These are phyloP conservation scores for Heterohyrax brucei DNA, from an alignment of 2,797 vertebrate species.

Conservation along the genomic window DNA sequence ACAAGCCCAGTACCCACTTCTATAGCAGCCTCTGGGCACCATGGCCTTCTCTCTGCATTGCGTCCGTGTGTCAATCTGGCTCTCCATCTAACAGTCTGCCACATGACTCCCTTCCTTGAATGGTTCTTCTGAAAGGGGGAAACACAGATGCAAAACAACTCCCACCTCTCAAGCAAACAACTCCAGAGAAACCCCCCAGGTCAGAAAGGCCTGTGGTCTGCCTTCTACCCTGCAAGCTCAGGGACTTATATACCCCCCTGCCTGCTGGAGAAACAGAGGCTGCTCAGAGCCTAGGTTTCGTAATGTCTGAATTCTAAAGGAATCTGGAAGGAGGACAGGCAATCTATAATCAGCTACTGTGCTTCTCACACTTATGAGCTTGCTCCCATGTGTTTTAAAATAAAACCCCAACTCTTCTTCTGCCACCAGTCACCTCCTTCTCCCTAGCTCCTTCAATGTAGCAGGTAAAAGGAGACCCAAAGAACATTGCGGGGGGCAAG, in stretches of 20 bases:
- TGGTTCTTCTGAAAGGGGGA: slow-evolving; percentile 85
- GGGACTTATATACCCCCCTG: slow-evolving; percentile 46
- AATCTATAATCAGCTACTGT: slow-evolving; percentile 78
- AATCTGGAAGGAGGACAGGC: slow-evolving; percentile 56
- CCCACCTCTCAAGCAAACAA: slow-evolving; percentile 81
- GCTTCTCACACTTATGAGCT: slow-evolving; percentile 50
- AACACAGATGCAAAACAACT: slow-evolving; percentile 84
- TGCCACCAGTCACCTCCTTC: neutral
- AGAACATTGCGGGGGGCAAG: neutral
- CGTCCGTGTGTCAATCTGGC: slow-evolving; percentile 60
- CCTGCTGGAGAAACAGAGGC: slow-evolving; percentile 61
- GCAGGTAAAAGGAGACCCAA: neutral
- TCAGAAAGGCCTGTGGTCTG: slow-evolving; percentile 73
- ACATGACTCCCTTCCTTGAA: slow-evolving; percentile 84
- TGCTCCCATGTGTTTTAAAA: slow-evolving; percentile 65
- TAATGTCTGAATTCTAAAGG: slow-evolving; percentile 78
- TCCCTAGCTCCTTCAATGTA: neutral
- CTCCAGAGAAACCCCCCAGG: slow-evolving; percentile 81
- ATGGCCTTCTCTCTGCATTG: neutral
- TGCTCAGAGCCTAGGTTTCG: slow-evolving; percentile 64
- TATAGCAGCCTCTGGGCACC: slow-evolving; percentile 83
- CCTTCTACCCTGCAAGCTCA: slow-evolving; percentile 74
- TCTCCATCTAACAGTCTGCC: slow-evolving; percentile 43
- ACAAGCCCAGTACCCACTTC: slow-evolving; percentile 80
- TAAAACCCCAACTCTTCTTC: neutral